A percentile compares a stretch with the other conserved stretches of the same genome.
Conservation (phyloP, 1,140 invertebrate genomes). For the Calephelis virginiensis region DNA sequence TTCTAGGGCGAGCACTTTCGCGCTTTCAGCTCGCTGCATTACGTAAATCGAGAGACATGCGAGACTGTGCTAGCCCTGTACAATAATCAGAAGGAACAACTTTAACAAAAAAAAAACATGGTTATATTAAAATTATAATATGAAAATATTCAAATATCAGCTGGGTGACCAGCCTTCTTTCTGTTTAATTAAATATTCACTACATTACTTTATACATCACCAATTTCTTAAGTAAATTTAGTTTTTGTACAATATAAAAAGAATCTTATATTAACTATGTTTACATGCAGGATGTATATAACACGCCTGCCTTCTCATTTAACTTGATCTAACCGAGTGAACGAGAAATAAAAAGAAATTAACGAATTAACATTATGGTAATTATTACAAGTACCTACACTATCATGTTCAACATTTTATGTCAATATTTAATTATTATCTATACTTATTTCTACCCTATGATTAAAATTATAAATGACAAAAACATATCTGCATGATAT, state of each 20-base stretch:
- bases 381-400: conserved; percentile 74
- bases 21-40: conserved; percentile 29
- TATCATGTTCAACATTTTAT: conserved; percentile 78
- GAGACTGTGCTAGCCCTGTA: conserved; percentile 58
- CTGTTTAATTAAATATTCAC: conserved; percentile 77
- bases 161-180: conserved; percentile 73
- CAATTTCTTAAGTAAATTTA: conserved; percentile 78
- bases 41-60: conserved; percentile 31
- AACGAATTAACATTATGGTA: conserved; percentile 76
- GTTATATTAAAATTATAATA: conserved; percentile 79
- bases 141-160: conserved; percentile 78
- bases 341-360: conserved; percentile 68
- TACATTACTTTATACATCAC: conserved; percentile 78
- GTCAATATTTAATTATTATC: conserved; percentile 74
- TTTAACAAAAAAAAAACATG: conserved; percentile 77
- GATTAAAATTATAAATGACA: conserved; percentile 74
- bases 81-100: conserved; percentile 69
- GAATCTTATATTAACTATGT: conserved; percentile 75
- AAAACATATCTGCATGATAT: conserved; percentile 72
- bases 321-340: conserved; percentile 68
- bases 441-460: conserved; percentile 70
- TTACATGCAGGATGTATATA: conserved; percentile 64
- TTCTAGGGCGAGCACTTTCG: conserved; percentile 50
- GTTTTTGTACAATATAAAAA: conserved; percentile 79
- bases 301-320: conserved; percentile 57